These are phyloP conservation scores for Julus scandinavius DNA, from an alignment of 2,888 invertebrate species.

Conservation along the genomic window DNA sequence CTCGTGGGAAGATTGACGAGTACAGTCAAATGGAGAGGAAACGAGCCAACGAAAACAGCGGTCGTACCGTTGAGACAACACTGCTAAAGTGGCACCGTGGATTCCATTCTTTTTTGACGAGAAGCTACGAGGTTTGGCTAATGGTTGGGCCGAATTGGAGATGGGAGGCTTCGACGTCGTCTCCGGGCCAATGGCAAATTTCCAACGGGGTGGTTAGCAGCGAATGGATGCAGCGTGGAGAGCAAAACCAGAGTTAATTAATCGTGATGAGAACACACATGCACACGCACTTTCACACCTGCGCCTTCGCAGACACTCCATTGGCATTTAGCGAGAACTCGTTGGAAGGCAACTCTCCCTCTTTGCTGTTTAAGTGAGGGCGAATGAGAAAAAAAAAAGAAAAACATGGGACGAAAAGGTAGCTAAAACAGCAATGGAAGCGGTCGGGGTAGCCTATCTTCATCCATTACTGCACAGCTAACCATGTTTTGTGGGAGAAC, in stretches of 20 bases:
- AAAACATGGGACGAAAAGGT: conserved; percentile 1
- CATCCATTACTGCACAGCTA: conserved; percentile 17
- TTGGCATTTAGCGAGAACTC: conserved; percentile 37
- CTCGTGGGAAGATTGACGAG: conserved; percentile 10
- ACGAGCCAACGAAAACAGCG: background rate
- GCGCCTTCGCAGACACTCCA: conserved; percentile 43
- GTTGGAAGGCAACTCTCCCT: conserved; percentile 47
- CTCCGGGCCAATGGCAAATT: background rate
- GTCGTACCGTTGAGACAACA: background rate
- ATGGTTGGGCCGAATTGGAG: background rate
- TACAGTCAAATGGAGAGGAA: conserved; percentile 12
- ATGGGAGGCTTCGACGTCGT: background rate
- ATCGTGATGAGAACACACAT: conserved; percentile 43
- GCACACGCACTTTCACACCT: conserved; percentile 45
- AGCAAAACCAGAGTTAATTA: conserved; percentile 47
- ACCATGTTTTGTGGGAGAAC: conserved; percentile 10
- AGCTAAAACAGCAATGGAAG: conserved; percentile 44
- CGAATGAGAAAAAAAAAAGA: conserved; percentile 34
- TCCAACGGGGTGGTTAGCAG: background rate
- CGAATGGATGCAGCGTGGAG: conserved; percentile 22
- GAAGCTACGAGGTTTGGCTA: conserved; percentile 23
- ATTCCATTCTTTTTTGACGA: background rate
- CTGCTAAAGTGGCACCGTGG: background rate
- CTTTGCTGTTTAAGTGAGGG: conserved; percentile 41
- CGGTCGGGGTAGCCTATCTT: background rate